A percentile compares a stretch with the other conserved stretches of the same genome.
phyloP scores from a whole-genome alignment of 2,888 invertebrate genomes.

The Spilosoma lubricipeda region DNA sequence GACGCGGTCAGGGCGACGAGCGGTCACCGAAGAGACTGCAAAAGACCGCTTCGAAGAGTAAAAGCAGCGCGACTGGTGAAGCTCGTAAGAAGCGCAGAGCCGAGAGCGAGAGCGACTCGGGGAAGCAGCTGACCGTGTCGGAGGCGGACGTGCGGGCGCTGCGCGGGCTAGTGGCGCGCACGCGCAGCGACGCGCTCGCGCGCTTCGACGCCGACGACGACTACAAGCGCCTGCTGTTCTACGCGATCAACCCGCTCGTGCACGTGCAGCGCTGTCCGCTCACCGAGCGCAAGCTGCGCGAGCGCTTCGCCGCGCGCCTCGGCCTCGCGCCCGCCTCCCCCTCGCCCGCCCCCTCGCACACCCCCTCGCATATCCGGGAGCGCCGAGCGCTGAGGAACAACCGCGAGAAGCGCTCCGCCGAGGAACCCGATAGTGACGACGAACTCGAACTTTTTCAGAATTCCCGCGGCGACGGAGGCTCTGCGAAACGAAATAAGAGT shows the following conservation, averaged over 20 bases:
- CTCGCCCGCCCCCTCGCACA: background rate
- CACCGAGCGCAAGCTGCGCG: slow-evolving; percentile 44
- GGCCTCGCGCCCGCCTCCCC: slow-evolving; percentile 46
- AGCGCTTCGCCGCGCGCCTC: slow-evolving; percentile 54
- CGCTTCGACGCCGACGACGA: slow-evolving; percentile 58
- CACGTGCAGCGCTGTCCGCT: slow-evolving; percentile 49
- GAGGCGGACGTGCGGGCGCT: slow-evolving; percentile 55
- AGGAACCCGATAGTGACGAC: slow-evolving; percentile 9
- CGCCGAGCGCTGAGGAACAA: background rate
- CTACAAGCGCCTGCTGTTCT: slow-evolving; percentile 59
- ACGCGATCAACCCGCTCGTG: slow-evolving; percentile 69
- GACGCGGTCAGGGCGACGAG: background rate
- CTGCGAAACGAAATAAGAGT: background rate
- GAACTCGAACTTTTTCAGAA: slow-evolving; percentile 1
- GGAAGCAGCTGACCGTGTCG: slow-evolving; percentile 60
- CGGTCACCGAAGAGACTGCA: background rate
- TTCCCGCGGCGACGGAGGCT: background rate
- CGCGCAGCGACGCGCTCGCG: slow-evolving; percentile 51
- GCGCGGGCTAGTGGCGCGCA: slow-evolving; percentile 49
- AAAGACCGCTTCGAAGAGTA: background rate
- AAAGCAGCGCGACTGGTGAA: background rate
- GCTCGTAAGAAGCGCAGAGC: background rate
- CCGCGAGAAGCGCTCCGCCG: background rate
- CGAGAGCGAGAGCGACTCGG: slow-evolving; percentile 1
- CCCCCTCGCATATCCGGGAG: background rate